These are phyloP conservation scores for Dromococcyx pavoninus DNA, from an alignment of 2,797 vertebrate genomes.

Conservation along the genomic window DNA sequence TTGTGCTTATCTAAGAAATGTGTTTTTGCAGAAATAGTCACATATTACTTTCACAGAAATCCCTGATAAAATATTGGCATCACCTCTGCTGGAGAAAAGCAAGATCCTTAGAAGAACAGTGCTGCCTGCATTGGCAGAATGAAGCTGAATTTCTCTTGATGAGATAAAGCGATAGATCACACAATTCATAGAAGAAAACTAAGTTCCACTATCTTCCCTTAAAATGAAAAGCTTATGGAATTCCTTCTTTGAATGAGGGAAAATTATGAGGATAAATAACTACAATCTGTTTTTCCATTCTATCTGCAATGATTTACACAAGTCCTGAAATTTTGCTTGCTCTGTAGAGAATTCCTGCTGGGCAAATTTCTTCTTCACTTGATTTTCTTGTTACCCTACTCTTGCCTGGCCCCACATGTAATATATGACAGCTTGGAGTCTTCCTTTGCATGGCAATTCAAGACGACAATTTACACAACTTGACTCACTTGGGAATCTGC, in stretches of 20 bases:
- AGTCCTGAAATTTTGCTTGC: not conserved
- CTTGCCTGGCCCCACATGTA: not conserved
- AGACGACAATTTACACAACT: slow-evolving; percentile 23
- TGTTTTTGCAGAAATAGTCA: not conserved
- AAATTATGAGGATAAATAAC: not conserved
- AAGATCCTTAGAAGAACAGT: not conserved
- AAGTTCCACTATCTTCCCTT: not conserved
- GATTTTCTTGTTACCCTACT: not conserved
- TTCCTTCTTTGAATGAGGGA: not conserved
- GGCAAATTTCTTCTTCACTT: not conserved
- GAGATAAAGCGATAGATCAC: not conserved
- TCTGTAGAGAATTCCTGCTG: not conserved
- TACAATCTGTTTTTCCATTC: not conserved
- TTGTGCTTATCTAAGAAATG: not conserved
- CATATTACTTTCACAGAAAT: not conserved
- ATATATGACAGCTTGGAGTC: not conserved
- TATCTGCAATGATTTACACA: not conserved
- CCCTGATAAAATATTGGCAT: not conserved
- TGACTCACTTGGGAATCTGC: not conserved
- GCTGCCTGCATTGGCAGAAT: not conserved
- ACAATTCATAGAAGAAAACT: not conserved
- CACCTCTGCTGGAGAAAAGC: not conserved
- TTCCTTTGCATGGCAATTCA: not conserved
- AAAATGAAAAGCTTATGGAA: not conserved
- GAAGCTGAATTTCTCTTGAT: not conserved